These are phyloP conservation scores for Orthosia gracilis DNA, from an alignment of 2,888 invertebrate species.

Conservation along the genomic window DNA sequence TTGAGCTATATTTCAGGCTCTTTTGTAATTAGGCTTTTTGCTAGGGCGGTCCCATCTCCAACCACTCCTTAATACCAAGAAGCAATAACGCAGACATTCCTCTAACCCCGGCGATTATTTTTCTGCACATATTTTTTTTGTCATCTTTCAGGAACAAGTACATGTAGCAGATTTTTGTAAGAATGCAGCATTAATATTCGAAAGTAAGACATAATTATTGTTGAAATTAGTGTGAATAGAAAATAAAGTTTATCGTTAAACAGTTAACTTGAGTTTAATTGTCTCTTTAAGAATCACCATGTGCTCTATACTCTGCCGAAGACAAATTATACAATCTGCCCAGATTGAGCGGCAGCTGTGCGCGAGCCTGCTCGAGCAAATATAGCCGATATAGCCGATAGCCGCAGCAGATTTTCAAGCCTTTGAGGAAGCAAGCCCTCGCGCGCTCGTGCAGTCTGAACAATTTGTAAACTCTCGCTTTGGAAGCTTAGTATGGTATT, in stretches of 20 bases:
- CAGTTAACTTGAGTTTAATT: conserved; percentile 12
- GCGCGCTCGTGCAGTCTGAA: no score
- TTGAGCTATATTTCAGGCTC: no score
- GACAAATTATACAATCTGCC: no score
- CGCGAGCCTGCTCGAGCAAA: not conserved
- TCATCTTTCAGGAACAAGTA: conserved; percentile 92
- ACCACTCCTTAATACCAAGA: no score
- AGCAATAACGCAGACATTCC: no score
- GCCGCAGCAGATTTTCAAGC: no score
- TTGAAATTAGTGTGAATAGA: conserved; percentile 20
- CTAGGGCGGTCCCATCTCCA: no score
- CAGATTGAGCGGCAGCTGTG: not conserved
- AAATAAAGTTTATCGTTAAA: conserved; percentile 38
- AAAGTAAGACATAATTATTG: conserved; percentile 41
- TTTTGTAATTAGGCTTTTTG: not conserved
- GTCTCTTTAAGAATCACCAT: not conserved
- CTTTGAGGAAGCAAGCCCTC: no score
- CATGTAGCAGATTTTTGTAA: conserved; percentile 92
- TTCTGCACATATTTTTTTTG: conserved; percentile 3
- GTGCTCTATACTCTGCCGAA: no score
- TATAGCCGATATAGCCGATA: no score
- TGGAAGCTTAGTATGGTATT: no score
- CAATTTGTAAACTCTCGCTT: no score
- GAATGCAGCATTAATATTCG: conserved; percentile 89
- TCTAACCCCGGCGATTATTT: not conserved